Evolutionary conservation across 2,888 invertebrate species (phyloP), one percentile per base, ranked within the genome.

Genomic region (Ceramica pisi): DNA sequence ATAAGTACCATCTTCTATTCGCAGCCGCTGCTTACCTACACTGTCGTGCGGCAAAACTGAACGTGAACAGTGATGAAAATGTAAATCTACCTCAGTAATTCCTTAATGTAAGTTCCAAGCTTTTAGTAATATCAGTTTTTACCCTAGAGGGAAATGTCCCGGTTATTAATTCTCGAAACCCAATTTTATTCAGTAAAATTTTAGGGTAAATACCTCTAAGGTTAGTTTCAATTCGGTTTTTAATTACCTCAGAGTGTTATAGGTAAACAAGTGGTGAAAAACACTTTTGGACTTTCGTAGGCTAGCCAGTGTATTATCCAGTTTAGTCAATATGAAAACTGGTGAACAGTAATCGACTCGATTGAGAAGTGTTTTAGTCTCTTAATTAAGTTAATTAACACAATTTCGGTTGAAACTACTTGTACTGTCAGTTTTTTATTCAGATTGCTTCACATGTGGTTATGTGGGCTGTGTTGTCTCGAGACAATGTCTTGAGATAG

Each of bases 51-150:
- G 8, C 10, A 55, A 46, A 46, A 46, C 46, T 31, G 10, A 38
- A n/a, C 46, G n/a, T n/a, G n/a, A n/a, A n/a, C 51, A 31, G 61
- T 67, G 80, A 67, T 76, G 71, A 65, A 76, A 81, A 76, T 67
- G 56, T 76, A 80, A 80, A 79, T 80, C 62, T 44, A 53, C 61
- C 51, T 63, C 46, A 46, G 77, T 62, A 81, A 79, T 80, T 77
- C 57, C 62, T 66, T 51, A 48, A 75, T 75, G 70, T 63, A 63
- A 62, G 50, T 38, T 57, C 23, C 44, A 5, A 31, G 67, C 67
- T 67, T 70, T 72, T 65, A 76, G 55, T 59, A 26, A 65, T 67
- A 80, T 81, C 67, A 69, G 63, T 77, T 59, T 73, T 81, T 77
- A 55, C 78, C 57, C 68, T 10, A 41, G 50, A 67, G 78, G 48